Base-by-base conservation (phyloP, 2,113 vertebrate genomes). In the Neoarius graeffei region DNA sequence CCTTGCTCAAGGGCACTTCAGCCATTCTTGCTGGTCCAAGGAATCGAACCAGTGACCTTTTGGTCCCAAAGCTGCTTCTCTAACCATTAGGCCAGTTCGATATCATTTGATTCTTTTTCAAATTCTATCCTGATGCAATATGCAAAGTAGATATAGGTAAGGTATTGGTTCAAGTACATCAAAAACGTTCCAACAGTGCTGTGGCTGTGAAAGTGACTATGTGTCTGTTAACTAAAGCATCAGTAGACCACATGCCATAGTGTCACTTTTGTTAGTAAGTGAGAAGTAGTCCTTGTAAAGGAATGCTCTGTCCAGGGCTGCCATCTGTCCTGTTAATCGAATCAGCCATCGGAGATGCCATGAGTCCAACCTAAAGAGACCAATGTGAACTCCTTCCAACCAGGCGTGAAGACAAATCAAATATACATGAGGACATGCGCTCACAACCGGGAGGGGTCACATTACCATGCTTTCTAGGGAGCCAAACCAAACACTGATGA, bases 401-500 rank as follows among this genome's bases (percentile, higher is more conserved):
- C 93, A 91, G 91, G 92, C 93, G 93, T 94, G 94, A 91, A 95
- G 92, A 85, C 85, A 90, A 86, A 94, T 96, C 83, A 95, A 96
- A 95, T 93, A 95, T 96, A 93, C 91, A 96, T 85, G 83, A 93
- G 91, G 93, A 94, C 92, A 92, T 90, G 74, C 74, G 90, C 91
- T 86, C 88, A 89, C 90, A 87, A 94, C 91, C 15, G 0, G 52
- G 86, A 13, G 91, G 73, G 92, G 86, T 95, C 90, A 88, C 60
- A 79, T 95, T 95, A 93, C 42, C 94, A 90, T 48, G 85, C 88
- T 90, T 92, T 90, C 89, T 92, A 88, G 77, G 84, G 67, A 91
- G 83, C 86, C 35, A 77, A 85, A 85, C 90, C 89, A 79, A 91
- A 89, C 89, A 86, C 56, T 57, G n/a, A 86, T 19, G 59, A 73